These are phyloP conservation scores for Phyllotis vaccarum DNA, from an alignment of 2,797 vertebrate genomes.

Conservation along the genomic window DNA sequence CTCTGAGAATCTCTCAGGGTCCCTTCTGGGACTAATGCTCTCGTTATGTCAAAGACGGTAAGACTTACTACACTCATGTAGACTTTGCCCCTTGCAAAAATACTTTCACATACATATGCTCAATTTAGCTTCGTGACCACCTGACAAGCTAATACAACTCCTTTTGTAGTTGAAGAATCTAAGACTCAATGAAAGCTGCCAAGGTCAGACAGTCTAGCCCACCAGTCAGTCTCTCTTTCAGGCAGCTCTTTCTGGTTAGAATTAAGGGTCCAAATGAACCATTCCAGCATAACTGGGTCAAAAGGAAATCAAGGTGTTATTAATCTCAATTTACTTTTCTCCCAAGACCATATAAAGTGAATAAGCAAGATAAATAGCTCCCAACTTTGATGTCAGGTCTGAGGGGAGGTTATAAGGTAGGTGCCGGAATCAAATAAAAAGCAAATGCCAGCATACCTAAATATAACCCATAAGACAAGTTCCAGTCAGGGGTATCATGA, in stretches of 20 bases:
- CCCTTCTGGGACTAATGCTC: conserved; percentile 34
- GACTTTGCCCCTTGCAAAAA: background rate
- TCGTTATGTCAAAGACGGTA: background rate
- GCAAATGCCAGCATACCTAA: background rate
- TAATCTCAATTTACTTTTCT: background rate
- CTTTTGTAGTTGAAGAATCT: conserved; percentile 10
- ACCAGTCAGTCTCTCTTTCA: background rate
- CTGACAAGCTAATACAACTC: background rate
- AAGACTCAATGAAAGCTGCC: background rate
- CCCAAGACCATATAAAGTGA: background rate
- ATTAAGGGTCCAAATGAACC: background rate
- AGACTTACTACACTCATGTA: background rate
- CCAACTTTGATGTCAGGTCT: background rate
- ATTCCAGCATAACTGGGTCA: background rate
- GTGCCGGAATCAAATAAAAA: conserved; percentile 39
- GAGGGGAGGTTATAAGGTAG: background rate
- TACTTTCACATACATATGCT: background rate
- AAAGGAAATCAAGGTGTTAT: conserved; percentile 20
- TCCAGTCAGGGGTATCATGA: background rate
- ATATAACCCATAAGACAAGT: background rate
- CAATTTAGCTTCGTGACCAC: conserved; percentile 8
- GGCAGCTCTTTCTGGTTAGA: background rate
- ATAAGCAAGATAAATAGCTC: background rate
- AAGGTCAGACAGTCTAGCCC: background rate
- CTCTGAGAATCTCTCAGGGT: background rate